Conservation (phyloP, 2,888 invertebrate species). For the Seladonia tumulorum region DNA sequence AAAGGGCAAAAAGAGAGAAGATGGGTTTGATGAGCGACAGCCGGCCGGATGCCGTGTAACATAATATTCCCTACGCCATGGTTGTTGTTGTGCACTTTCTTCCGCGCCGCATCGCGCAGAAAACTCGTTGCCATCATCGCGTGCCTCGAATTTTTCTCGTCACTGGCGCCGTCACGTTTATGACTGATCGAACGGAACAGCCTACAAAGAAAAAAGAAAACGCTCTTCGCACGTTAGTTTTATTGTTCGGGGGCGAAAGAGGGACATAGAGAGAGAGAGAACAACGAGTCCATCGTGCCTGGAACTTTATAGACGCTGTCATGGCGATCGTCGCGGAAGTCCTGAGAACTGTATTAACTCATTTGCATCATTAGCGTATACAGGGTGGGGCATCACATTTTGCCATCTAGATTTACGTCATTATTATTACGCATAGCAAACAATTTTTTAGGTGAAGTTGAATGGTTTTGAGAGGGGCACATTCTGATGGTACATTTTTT, state of each 20-base stretch:
- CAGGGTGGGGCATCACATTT: no score
- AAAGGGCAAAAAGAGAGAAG: slow-evolving; percentile 63
- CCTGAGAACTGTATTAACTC: background rate
- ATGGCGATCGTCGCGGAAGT: slow-evolving; percentile 15
- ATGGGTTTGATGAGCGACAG: slow-evolving; percentile 70
- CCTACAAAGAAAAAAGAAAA: background rate
- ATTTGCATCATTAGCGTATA: no score
- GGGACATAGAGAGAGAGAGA: background rate
- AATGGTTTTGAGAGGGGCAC: no score
- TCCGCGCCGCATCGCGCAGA: slow-evolving; percentile 28
- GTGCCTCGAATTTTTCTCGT: slow-evolving; percentile 41
- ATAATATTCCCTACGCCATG: slow-evolving; percentile 52
- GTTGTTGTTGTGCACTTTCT: slow-evolving; percentile 34
- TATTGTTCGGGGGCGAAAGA: slow-evolving; percentile 25
- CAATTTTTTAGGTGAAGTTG: no score
- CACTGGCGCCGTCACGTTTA: slow-evolving; percentile 32
- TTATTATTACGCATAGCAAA: no score
- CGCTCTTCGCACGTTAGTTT: slow-evolving; percentile 18
- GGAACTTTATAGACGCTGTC: background rate
- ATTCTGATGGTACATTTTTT: no score
- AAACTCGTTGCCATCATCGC: slow-evolving; percentile 46
- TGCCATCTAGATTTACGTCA: no score
- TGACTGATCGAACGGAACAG: slow-evolving; percentile 43
- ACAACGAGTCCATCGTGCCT: background rate
- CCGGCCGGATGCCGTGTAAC: slow-evolving; percentile 68